These are phyloP conservation scores for Parasteatoda lunata DNA, from an alignment of 2,888 invertebrate species.

Conservation along the genomic window DNA sequence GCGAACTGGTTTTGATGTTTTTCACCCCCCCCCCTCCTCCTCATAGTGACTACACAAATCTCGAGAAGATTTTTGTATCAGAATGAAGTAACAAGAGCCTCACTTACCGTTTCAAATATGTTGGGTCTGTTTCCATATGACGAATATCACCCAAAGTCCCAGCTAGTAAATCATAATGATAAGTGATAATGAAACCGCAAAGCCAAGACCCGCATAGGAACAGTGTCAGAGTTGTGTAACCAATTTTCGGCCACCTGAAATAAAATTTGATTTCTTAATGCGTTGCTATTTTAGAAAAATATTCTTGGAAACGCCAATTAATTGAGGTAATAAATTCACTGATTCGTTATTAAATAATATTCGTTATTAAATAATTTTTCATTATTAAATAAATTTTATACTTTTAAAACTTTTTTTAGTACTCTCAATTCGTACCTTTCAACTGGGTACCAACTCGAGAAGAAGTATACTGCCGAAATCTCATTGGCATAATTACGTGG, in stretches of 20 bases:
- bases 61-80: background rate
- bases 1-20: too few species aligned
- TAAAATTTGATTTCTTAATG: background rate
- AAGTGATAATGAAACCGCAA: constrained; percentile 28
- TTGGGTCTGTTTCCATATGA: background rate
- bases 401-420: background rate
- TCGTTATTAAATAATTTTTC: too few species aligned
- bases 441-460: too few species aligned
- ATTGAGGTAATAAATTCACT: background rate
- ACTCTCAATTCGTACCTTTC: background rate
- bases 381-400: background rate
- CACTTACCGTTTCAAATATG: background rate
- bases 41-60: background rate
- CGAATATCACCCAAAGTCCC: constrained; percentile 7
- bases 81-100: background rate
- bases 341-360: too few species aligned
- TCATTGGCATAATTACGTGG: too few species aligned
- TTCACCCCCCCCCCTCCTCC: too few species aligned
- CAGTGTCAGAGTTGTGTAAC: constrained; percentile 4
- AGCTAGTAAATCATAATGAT: constrained; percentile 27
- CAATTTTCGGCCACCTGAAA: constrained; percentile 32
- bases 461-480: too few species aligned
- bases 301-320: too few species aligned
- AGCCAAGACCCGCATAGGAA: constrained; percentile 3
- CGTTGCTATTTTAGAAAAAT: too few species aligned